A percentile compares a stretch with the other conserved stretches of the same genome.
phyloP scores from a whole-genome alignment of 2,888 invertebrate genomes.

The Balanococcus diminutus region DNA sequence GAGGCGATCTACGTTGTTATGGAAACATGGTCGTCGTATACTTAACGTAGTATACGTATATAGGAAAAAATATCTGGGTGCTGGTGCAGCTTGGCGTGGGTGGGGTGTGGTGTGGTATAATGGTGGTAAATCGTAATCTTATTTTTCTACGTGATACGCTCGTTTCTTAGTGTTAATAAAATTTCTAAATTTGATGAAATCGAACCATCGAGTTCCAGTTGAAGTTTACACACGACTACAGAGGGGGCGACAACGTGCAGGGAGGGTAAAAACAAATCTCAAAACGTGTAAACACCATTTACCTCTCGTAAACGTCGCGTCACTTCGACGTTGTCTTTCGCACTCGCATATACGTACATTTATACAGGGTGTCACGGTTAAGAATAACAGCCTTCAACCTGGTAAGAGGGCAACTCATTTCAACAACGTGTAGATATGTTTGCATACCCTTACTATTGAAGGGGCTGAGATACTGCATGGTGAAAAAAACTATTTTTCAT shows the following conservation, averaged over 20 bases:
- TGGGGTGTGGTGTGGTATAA: too few relatives aligned
- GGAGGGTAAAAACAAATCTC: not conserved
- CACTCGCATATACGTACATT: too few relatives aligned
- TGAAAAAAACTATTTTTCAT: too few relatives aligned
- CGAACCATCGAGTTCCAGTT: not conserved
- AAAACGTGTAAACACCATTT: not conserved
- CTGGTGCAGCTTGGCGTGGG: not conserved
- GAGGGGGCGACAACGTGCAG: too few relatives aligned
- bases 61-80: not conserved
- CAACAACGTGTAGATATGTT: too few relatives aligned
- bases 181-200: slow-evolving; percentile 7
- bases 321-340: too few relatives aligned
- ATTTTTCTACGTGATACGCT: not conserved
- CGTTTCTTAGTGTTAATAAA: not conserved
- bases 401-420: too few relatives aligned
- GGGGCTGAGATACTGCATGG: too few relatives aligned
- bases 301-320: not conserved
- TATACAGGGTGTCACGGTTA: too few relatives aligned
- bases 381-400: too few relatives aligned
- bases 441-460: too few relatives aligned
- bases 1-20: slow-evolving; percentile 3
- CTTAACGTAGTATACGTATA: not conserved
- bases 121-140: not conserved
- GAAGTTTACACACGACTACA: not conserved
- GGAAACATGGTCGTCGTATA: not conserved